Conservation (phyloP, 2,888 invertebrate genomes). For the Orthosia gracilis region DNA sequence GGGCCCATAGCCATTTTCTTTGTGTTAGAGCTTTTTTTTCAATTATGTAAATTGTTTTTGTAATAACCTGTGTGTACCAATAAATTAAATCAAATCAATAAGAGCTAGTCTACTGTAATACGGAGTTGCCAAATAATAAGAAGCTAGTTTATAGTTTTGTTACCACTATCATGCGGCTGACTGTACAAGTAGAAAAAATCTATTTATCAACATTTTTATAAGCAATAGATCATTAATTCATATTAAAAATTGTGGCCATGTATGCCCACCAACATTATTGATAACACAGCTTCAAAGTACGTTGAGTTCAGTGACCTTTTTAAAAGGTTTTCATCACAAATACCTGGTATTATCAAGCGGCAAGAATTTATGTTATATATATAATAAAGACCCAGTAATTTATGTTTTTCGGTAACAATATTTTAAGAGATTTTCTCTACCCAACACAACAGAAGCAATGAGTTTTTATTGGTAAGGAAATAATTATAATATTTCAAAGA, state of each 20-base stretch:
- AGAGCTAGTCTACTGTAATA: too few relatives aligned
- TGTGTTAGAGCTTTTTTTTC: too few relatives aligned
- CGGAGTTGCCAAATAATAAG: not conserved
- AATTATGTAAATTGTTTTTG: too few relatives aligned
- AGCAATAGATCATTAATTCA: not conserved
- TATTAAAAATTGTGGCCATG: not conserved
- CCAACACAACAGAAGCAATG: too few relatives aligned
- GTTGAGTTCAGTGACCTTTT: constrained; percentile 13
- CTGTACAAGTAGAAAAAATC: not conserved
- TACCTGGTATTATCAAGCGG: not conserved
- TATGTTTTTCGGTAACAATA: not conserved
- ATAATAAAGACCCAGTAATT: constrained; percentile 3
- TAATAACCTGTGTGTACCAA: too few relatives aligned
- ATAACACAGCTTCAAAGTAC: not conserved
- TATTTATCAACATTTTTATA: too few relatives aligned
- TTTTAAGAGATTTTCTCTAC: not conserved
- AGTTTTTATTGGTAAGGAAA: not conserved
- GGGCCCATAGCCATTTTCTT: too few relatives aligned
- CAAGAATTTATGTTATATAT: too few relatives aligned
- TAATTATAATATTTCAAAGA: not conserved
- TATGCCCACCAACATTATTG: not conserved
- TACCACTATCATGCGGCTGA: not conserved
- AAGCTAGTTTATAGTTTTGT: not conserved
- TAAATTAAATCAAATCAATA: too few relatives aligned
- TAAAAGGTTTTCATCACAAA: constrained; percentile 5